phyloP scores from a whole-genome alignment of 2,888 invertebrate species.

The Calameuta pallipes region DNA sequence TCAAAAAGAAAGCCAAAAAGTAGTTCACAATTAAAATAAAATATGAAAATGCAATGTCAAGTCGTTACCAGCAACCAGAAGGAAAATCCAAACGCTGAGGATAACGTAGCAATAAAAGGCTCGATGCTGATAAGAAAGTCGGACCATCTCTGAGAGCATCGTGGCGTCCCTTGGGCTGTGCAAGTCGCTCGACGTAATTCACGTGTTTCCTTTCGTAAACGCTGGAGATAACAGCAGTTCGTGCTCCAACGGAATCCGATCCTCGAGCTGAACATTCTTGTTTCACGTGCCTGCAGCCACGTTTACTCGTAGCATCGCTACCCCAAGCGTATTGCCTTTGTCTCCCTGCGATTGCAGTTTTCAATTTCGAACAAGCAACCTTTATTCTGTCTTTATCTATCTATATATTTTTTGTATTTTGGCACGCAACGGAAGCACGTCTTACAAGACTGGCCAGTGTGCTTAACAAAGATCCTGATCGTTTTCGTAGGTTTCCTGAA shows the following conservation, averaged over 20 bases:
- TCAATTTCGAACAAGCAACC: neutral
- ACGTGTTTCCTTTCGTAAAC: neutral
- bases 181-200: neutral
- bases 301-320: neutral
- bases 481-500: neutral
- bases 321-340: neutral
- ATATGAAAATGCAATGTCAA: neutral
- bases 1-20: neutral
- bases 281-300: neutral
- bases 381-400: neutral
- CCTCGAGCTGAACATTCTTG: neutral
- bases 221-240: neutral
- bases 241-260: neutral
- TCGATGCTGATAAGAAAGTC: conserved; percentile 77
- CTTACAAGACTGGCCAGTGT: neutral
- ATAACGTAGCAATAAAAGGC: conserved; percentile 86
- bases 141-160: conserved; percentile 70
- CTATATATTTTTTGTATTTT: neutral
- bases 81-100: conserved; percentile 84
- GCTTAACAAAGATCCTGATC: neutral
- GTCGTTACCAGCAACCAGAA: conserved; percentile 77
- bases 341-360: neutral
- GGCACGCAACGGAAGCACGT: neutral
- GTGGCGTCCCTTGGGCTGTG: neutral
- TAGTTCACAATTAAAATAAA: neutral